Percentiles rank a stretch among this genome's conserved stretches.
Evolutionary conservation across 2,888 invertebrate genomes (phyloP).

Genomic region (Drosophila diplacantha): DNA sequence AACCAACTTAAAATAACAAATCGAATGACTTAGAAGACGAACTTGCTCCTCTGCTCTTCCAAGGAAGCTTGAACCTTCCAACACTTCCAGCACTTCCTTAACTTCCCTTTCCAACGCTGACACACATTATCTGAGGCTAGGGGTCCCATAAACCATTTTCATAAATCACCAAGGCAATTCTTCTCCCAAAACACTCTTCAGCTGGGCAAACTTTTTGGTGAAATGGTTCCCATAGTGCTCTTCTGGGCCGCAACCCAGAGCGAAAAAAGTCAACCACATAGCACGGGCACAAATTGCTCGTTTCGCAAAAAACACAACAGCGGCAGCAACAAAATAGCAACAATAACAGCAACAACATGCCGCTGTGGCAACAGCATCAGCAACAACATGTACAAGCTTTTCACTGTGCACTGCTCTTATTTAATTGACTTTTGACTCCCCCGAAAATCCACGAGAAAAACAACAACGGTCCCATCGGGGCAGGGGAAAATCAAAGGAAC

Average conservation of each 20-base stretch:
- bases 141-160: conserved; percentile 25
- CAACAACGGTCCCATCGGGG: conserved; percentile 33
- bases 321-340: conserved; percentile 21
- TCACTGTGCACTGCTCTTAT: conserved; percentile 72
- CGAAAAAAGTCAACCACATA: conserved; percentile 39
- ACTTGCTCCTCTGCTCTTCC: background rate
- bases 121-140: conserved; percentile 3
- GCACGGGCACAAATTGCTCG: conserved; percentile 64
- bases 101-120: conserved; percentile 2
- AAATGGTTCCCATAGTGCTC: conserved; percentile 67
- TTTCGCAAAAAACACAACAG: conserved; percentile 47
- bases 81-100: background rate
- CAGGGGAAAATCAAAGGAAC: conserved; percentile 14
- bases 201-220: conserved; percentile 41
- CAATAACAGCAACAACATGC: conserved; percentile 30
- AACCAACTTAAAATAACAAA: no score
- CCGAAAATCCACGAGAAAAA: conserved; percentile 60
- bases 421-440: conserved; percentile 76
- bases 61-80: background rate
- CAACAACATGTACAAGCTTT: conserved; percentile 62
- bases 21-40: background rate
- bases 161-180: conserved; percentile 37
- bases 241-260: conserved; percentile 34
- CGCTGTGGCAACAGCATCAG: conserved; percentile 26
- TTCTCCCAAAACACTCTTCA: conserved; percentile 35